Percentiles rank a stretch among this genome's conserved stretches.
Conservation (phyloP, 2,113 vertebrate genomes). For the Rhinoderma darwinii region DNA sequence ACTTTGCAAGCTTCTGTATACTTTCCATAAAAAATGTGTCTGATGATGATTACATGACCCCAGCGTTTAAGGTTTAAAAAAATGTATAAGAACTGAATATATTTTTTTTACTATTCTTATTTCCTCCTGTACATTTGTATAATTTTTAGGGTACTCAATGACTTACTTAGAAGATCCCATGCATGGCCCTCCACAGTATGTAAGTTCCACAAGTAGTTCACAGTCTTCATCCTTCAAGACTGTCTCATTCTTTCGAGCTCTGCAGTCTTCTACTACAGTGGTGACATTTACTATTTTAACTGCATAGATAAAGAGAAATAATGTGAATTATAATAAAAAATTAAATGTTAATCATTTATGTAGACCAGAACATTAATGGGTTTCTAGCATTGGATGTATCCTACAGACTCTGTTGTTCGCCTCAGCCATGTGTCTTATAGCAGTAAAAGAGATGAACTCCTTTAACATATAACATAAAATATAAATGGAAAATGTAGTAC, state of each 20-base stretch:
- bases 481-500: background rate
- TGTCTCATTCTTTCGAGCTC: conserved; percentile 39
- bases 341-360: too few species aligned
- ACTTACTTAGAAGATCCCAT: conserved; percentile 48
- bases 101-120: background rate
- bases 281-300: background rate
- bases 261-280: conserved; percentile 26
- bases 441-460: too few species aligned
- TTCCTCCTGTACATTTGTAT: background rate
- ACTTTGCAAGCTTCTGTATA: too few species aligned
- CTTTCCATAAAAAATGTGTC: too few species aligned
- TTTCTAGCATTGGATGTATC: background rate
- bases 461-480: too few species aligned
- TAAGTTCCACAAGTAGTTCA: conserved; percentile 26
- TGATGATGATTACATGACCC: too few species aligned
- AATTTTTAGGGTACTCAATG: background rate
- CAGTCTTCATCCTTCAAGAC: conserved; percentile 38
- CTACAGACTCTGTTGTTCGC: too few species aligned
- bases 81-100: background rate
- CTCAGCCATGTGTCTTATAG: too few species aligned
- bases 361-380: too few species aligned
- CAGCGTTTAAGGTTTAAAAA: background rate
- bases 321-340: background rate
- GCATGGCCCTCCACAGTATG: conserved; percentile 47
- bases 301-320: background rate